Evolutionary conservation across 2,888 invertebrate species (phyloP).

Genomic region (Thumatha senex): DNA sequence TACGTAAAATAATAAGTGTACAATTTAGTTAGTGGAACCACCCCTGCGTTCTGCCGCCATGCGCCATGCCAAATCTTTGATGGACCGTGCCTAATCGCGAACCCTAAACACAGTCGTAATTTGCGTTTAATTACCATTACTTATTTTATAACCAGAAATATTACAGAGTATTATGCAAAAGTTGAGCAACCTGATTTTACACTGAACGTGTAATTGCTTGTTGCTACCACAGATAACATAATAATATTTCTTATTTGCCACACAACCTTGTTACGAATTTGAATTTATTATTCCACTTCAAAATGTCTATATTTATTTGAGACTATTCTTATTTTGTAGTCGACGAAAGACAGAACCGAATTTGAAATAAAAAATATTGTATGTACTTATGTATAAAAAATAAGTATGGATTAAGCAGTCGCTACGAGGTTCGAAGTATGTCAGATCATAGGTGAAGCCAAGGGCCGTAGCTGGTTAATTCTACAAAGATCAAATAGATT

Average conservation of each 20-base stretch:
- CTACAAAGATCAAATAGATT: too few species aligned
- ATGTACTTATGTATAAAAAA: too few species aligned
- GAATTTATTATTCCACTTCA: constrained; percentile 10
- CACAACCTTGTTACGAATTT: constrained; percentile 18
- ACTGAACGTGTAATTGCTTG: constrained; percentile 22
- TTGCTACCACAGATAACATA: too few species aligned
- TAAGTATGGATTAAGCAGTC: too few species aligned
- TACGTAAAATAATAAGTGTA: constrained; percentile 21
- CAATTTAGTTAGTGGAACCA: constrained; percentile 42
- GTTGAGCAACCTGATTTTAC: constrained; percentile 31
- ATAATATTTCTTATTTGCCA: too few species aligned
- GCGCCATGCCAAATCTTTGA: constrained; percentile 52
- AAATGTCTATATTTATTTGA: too few species aligned
- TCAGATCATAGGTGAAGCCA: too few species aligned
- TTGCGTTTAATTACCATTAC: constrained; percentile 44
- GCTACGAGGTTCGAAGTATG: too few species aligned
- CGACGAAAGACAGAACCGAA: too few species aligned
- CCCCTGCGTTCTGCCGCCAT: constrained; percentile 45
- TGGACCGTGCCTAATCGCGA: constrained; percentile 56
- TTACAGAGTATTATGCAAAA: constrained; percentile 31
- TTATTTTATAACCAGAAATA: constrained; percentile 34
- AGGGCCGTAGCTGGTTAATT: too few species aligned
- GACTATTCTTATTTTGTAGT: too few species aligned
- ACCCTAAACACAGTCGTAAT: constrained; percentile 48
- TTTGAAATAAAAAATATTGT: too few species aligned